Evolutionary conservation across 2,113 vertebrate species (phyloP), one percentile per base, ranked within the genome.

Genomic region (Burhinus bistriatus): DNA sequence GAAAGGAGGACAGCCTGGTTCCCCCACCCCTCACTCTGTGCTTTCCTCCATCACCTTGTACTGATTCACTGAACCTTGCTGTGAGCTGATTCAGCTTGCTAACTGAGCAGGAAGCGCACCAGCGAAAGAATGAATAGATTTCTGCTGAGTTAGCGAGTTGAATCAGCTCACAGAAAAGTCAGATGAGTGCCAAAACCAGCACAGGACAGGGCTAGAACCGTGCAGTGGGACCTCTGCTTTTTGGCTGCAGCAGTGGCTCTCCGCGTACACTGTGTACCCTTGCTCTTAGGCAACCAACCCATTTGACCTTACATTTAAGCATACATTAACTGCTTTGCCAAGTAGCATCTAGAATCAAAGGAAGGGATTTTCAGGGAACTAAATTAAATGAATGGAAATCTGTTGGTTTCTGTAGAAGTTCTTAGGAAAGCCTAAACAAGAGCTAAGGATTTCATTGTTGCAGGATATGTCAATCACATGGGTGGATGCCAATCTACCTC

Each of bases 21-120:
- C 22, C 45, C 12, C 10, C 4, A 4, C 52, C 42, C 65, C 1
- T 9, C 51, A 8, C 44, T 62, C 45, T 0, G 0, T n/a, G 71
- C 85, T 81, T 54, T 51, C 12, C 40, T 59, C 61, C 1, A 0
- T 81, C 76, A 62, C 70, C 75, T 65, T 23, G 30, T 21, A 12
- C 38, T 19, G 79, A 38, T 51, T 57, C 11, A 38, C 0, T 88
- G 75, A 87, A 79, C 70, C 69, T 89, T 66, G 82, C 71, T 86
- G 57, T 16, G 71, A 76, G 71, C 75, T 65, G 76, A 68, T 76
- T 55, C 89, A 86, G 86, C 62, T 82, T 65, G 85, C 69, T 90
- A 70, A 79, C 82, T 32, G 83, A 92, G 66, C 86, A 79, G 95
- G 93, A 90, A 88, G 68, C 64, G 29, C 6, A 9, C 23, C 34